These are phyloP conservation scores for Zoanthus sociatus DNA, from an alignment of 92 coral and sea anemone genomes.

Conservation along the genomic window DNA sequence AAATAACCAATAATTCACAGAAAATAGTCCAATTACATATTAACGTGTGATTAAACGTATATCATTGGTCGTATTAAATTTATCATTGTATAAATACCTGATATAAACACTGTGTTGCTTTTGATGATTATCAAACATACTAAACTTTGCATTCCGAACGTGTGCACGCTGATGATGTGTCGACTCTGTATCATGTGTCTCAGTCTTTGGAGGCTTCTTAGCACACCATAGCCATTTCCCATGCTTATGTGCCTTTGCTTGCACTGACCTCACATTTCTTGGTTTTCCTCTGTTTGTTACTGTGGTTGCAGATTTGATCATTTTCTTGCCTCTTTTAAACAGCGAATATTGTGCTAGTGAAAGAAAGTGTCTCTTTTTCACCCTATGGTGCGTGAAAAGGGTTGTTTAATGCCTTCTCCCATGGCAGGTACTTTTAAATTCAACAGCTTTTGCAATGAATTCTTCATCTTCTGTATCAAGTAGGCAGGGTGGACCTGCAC, in stretches of 20 bases:
- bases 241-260: conserved; percentile 32
- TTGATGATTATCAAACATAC: conserved; percentile 43
- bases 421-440: conserved; percentile 22
- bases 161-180: conserved; percentile 3
- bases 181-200: conserved; percentile 25
- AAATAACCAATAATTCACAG: conserved; percentile 2
- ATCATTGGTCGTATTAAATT: conserved; percentile 1
- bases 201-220: conserved; percentile 42
- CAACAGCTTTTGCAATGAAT: conserved; percentile 29
- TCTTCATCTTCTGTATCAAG: conserved; percentile 31
- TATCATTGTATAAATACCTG: conserved; percentile 1
- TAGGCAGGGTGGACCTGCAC: conserved; percentile 39
- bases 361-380: conserved; percentile 47
- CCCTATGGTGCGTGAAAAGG: conserved; percentile 45
- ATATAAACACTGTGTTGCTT: conserved; percentile 46
- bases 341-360: conserved; percentile 44
- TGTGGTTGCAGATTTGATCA: conserved; percentile 47
- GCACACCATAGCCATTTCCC: conserved; percentile 44
- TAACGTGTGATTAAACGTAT: conserved; percentile 3
- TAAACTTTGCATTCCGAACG: conserved; percentile 51
- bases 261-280: conserved; percentile 24
- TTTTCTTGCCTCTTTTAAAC: conserved; percentile 42
- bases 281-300: conserved; percentile 47
- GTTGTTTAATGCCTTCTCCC: conserved; percentile 47
- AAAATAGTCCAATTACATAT: conserved; percentile 1